These are phyloP conservation scores for Hyles vespertilio DNA, from an alignment of 1,140 invertebrate genomes.

Conservation along the genomic window DNA sequence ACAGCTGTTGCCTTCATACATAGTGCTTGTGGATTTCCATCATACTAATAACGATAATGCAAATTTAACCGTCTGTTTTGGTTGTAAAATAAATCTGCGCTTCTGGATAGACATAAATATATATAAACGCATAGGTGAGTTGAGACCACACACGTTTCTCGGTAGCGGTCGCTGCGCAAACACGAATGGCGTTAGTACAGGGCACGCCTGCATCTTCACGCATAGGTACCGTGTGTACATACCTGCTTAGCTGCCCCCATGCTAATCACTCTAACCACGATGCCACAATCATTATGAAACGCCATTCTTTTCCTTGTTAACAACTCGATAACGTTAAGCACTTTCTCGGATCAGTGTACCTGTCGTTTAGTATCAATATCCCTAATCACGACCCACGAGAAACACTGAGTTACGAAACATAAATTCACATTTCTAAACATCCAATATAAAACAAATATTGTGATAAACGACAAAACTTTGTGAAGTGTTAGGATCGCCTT, in stretches of 20 bases:
- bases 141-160: conserved; percentile 59
- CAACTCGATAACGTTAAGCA: conserved; percentile 48
- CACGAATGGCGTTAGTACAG: conserved; percentile 45
- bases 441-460: no score
- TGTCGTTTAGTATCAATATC: conserved; percentile 27
- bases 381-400: conserved; percentile 22
- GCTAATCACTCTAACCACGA: conserved; percentile 63
- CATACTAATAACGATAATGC: no score
- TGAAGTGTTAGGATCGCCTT: conserved; percentile 12
- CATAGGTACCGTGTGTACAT: conserved; percentile 41
- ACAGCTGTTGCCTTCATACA: conserved; percentile 8
- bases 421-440: no score
- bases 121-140: conserved; percentile 32
- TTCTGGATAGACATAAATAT: conserved; percentile 2
- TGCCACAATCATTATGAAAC: conserved; percentile 54
- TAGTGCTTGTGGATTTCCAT: conserved; percentile 9
- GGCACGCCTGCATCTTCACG: conserved; percentile 34
- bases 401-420: background rate
- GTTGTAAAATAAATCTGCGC: conserved; percentile 12
- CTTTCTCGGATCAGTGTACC: conserved; percentile 38
- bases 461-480: no score
- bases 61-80: background rate
- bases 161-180: conserved; percentile 52
- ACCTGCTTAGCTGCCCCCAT: conserved; percentile 45
- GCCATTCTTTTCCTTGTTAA: conserved; percentile 61